Percentiles rank a stretch among this genome's conserved stretches.
These are phyloP conservation scores for Acropternis orthonyx DNA, from an alignment of 2,797 vertebrate species.

Conservation along the genomic window DNA sequence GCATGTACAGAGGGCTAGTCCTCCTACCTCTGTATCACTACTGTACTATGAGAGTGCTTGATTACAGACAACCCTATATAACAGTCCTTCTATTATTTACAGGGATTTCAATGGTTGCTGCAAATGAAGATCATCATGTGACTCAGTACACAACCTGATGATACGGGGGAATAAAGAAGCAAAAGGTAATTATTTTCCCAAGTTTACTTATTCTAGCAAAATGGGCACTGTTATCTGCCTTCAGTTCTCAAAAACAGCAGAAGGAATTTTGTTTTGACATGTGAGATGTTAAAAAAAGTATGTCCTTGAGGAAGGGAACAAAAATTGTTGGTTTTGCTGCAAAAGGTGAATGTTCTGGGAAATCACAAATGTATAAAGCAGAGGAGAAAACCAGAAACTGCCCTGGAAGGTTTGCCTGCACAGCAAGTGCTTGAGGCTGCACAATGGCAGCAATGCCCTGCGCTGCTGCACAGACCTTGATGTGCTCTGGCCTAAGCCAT, in stretches of 20 bases:
- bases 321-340: neutral
- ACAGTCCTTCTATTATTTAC: neutral
- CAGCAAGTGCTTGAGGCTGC: neutral
- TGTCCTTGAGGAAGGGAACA: neutral
- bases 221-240: neutral
- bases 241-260: neutral
- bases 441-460: neutral
- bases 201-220: neutral
- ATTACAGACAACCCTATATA: neutral
- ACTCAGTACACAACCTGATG: neutral
- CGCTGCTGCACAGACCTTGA: neutral
- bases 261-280: neutral
- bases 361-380: neutral
- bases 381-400: neutral
- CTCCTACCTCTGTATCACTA: neutral
- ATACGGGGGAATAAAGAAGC: neutral
- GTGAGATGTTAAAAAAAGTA: neutral
- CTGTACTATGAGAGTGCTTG: neutral
- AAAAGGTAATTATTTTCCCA: neutral
- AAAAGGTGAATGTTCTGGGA: neutral
- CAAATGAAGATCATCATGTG: fast-evolving
- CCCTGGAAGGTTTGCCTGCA: neutral
- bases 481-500: neutral
- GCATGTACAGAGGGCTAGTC: neutral
- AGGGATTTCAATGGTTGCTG: neutral